These are phyloP conservation scores for Heliothis peltigera DNA, from an alignment of 2,888 invertebrate species.

Conservation along the genomic window DNA sequence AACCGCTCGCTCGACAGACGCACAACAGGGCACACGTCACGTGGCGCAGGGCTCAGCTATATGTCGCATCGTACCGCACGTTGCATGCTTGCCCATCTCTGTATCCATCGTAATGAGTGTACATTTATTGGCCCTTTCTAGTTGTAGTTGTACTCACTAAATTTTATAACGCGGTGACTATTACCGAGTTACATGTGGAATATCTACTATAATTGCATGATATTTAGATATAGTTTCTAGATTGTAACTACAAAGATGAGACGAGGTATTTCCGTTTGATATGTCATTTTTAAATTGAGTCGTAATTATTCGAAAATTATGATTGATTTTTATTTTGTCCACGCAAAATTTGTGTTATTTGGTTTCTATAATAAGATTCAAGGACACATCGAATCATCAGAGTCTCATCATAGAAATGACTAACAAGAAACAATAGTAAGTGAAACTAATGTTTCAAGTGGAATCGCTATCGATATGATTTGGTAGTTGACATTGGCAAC, in stretches of 20 bases:
- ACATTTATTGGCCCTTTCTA: conserved; percentile 69
- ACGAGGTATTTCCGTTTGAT: conserved; percentile 60
- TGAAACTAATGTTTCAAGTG: conserved; percentile 36
- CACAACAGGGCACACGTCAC: conserved; percentile 51
- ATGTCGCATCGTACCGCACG: conserved; percentile 66
- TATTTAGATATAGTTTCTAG: conserved; percentile 80
- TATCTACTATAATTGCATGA: conserved; percentile 79
- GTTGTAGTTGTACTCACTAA: conserved; percentile 69
- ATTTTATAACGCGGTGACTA: conserved; percentile 62
- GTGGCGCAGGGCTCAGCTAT: conserved; percentile 71
- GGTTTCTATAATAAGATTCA: conserved; percentile 27
- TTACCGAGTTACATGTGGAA: conserved; percentile 66
- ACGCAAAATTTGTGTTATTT: conserved; percentile 35
- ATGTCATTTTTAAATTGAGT: conserved; percentile 44
- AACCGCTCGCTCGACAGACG: conserved; percentile 51
- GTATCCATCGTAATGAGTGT: conserved; percentile 65
- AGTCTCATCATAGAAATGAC: conserved; percentile 56
- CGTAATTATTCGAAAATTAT: conserved; percentile 41
- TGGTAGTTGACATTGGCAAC: conserved; percentile 27
- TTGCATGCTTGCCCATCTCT: conserved; percentile 72
- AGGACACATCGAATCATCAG: conserved; percentile 55
- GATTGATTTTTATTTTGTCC: conserved; percentile 41
- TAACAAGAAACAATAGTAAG: conserved; percentile 28
- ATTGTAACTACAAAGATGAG: conserved; percentile 73
- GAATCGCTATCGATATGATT: conserved; percentile 31